phyloP scores from a whole-genome alignment of 2,113 vertebrate species.

The Nettapus auritus region DNA sequence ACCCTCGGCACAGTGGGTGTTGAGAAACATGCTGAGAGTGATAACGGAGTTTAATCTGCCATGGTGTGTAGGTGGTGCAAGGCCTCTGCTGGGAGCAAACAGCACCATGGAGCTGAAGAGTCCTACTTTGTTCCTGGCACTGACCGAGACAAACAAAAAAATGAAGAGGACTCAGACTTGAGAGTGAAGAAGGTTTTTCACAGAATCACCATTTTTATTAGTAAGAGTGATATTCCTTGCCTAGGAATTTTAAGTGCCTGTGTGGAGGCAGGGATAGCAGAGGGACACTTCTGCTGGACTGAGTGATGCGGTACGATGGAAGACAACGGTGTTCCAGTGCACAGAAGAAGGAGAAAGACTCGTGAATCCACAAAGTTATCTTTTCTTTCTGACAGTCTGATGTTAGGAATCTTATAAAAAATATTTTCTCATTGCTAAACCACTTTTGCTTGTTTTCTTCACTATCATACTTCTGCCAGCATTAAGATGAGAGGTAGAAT shows the following conservation, averaged over 20 bases:
- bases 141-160: not conserved
- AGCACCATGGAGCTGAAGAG: rapidly evolving
- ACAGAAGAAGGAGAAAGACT: not conserved
- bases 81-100: not conserved
- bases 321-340: not conserved
- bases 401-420: not conserved
- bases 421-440: not conserved
- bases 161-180: not conserved
- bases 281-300: not conserved
- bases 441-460: not conserved
- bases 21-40: not conserved
- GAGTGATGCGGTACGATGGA: not conserved
- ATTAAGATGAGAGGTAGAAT: not conserved
- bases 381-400: not conserved
- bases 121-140: not conserved
- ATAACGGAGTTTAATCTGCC: not conserved
- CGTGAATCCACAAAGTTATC: not conserved
- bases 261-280: not conserved
- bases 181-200: not conserved
- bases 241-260: not conserved
- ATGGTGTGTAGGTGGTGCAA: rapidly evolving
- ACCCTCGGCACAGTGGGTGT: rapidly evolving
- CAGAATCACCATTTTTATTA: not conserved
- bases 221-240: not conserved
- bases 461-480: not conserved